phyloP scores from a whole-genome alignment of 2,888 invertebrate genomes.

The Orchestes rusci region DNA sequence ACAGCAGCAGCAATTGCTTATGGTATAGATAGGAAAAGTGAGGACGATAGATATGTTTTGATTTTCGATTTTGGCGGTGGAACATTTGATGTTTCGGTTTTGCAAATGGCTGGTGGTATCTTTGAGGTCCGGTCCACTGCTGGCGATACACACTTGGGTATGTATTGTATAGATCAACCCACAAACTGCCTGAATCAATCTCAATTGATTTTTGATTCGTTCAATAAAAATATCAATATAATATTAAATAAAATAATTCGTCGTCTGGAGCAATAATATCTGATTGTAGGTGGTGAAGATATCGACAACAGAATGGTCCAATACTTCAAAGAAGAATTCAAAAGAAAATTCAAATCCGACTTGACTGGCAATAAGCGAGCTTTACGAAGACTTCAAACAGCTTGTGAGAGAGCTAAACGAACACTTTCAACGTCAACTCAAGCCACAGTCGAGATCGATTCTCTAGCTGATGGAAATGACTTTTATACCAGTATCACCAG shows the following conservation, averaged over 20 bases:
- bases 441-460: conserved; percentile 55
- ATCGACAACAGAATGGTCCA: conserved; percentile 51
- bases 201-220: too few species aligned
- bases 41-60: conserved; percentile 41
- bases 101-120: conserved; percentile 58
- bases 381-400: conserved; percentile 53
- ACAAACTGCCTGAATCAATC: too few species aligned
- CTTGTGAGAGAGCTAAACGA: conserved; percentile 57
- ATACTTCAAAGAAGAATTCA: conserved; percentile 50
- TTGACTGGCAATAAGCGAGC: conserved; percentile 46
- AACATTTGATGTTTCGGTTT: conserved; percentile 64
- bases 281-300: conserved; percentile 42
- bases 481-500: conserved; percentile 53
- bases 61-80: conserved; percentile 51
- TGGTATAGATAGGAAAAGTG: conserved; percentile 47
- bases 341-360: conserved; percentile 49
- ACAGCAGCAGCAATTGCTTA: conserved; percentile 61
- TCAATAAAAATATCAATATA: too few species aligned
- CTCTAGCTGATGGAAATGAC: conserved; percentile 53
- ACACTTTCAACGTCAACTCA: conserved; percentile 51
- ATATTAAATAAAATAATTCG: too few species aligned
- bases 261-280: too few species aligned
- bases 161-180: background rate
- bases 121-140: conserved; percentile 56
- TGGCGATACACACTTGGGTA: conserved; percentile 49